Evolutionary conservation across 2,888 invertebrate species (phyloP).

Genomic region (Plutella xylostella): DNA sequence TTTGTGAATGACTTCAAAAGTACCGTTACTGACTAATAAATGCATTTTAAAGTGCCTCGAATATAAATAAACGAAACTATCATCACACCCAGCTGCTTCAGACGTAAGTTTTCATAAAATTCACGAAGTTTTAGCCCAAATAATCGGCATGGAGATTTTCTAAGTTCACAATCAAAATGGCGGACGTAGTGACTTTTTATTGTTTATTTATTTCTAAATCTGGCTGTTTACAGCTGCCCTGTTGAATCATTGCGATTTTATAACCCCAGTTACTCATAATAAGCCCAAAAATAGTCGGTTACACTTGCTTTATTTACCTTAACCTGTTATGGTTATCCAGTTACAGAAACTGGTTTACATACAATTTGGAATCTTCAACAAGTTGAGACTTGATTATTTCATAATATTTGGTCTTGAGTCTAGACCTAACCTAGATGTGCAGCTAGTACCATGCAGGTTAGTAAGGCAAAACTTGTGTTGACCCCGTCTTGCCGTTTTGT

Average conservation of each 20-base stretch:
- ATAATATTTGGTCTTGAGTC: not conserved
- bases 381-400: not conserved
- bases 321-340: not conserved
- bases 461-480: too few species aligned
- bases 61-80: not conserved
- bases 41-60: not conserved
- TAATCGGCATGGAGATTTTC: conserved; percentile 20
- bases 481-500: too few species aligned
- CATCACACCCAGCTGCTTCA: conserved; percentile 15
- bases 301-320: not conserved
- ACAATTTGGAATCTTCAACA: not conserved
- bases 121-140: conserved; percentile 6
- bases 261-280: not conserved
- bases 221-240: not conserved
- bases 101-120: conserved; percentile 44
- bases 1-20: not conserved
- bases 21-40: not conserved
- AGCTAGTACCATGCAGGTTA: too few species aligned
- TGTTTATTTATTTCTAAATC: conserved; percentile 6
- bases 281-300: not conserved
- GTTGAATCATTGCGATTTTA: not conserved
- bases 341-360: not conserved
- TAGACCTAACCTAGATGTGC: too few species aligned
- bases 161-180: conserved; percentile 44
- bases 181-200: conserved; percentile 25